Evolutionary conservation across 2,113 vertebrate species (phyloP), one percentile per base, ranked within the genome.

Genomic region (Thermophis baileyi): DNA sequence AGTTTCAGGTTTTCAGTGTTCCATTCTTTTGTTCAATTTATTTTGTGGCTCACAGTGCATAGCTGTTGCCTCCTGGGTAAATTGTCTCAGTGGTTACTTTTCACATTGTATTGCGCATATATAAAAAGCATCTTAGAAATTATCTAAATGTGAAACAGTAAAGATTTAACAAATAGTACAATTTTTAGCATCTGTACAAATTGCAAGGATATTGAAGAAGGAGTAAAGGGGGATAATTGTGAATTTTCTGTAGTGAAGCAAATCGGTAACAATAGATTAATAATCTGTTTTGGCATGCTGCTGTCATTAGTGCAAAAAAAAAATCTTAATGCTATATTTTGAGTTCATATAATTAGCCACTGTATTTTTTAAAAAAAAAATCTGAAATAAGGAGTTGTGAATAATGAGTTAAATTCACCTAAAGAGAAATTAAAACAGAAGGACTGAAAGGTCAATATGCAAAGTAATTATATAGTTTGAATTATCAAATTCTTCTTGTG

Each of bases 371-470:
- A 1, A 44, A 86, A 14, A 55, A 55, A 2, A 55, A 50, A 86
- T 27, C 27, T 87, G 27, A 50, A 89, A 40, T 22, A 27, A 46
- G 4, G 6, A 47, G 46, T 85, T 85, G 35, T 89, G 46, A 47
- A 18, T 30, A 22, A 74, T 49, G 7, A 8, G 5, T 46, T 54
- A 9, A 51, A 69, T 88, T 89, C 25, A 53, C 11, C 35, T 89
- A 25, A 14, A 27, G 54, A 74, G 9, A n/a, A 44, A 30, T 91
- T 50, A 10, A 1, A 88, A 87, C 89, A 7, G 49, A 50, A 3
- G 5, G 0, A 7, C 20, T 3, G 0, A 8, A 9, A 18, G 4
- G 0, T 0, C n/a, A 12, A 0, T 1, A 3, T 6, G 7, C 0
- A 1, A 47, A 63, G 10, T 63, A 63, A 63, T 63, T 24, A 11